Base-by-base conservation (phyloP, 2,888 invertebrate species). In the Xanthia icteritia region DNA sequence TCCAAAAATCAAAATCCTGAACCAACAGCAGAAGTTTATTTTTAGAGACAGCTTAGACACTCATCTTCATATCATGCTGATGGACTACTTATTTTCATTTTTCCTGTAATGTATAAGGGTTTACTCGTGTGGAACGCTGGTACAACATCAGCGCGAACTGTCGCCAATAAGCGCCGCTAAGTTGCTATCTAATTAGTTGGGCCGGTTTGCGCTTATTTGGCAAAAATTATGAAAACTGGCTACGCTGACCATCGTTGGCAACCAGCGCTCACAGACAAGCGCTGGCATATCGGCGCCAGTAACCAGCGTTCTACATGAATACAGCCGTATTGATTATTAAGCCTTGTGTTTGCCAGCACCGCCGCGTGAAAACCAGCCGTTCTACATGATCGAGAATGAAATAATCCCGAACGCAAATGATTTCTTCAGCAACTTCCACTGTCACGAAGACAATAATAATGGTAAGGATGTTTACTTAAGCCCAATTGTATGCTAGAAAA, bases 361-460 rank as follows among this genome's bases (percentile, higher is more conserved):
- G 39, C 51, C 67, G 82, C 87, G 39, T 79, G 84, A 81, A 58
- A 79, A 36, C n/a, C 76, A 82, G 11, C 51, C 64, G 0, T 83
- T 73, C 11, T 76, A 42, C 11, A 36, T 45, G 45, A 83, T 61
- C 15, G 54, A 66, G 1, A 74, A 66, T 23, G 81, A 81, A 20
- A 39, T 36, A 1, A n/a, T 73, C 8, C 64, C 86, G 11, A 81
- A 76, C 3, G 89, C 83, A 0, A 77, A 79, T 0, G 86, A 89
- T n/a, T 85, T 89, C 73, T 79, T 86, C 68, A 77, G 76, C 20
- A 78, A 82, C 20, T 87, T 82, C 13, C 82, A 84, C 4, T 81
- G 70, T 36, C 82, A 85, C 5, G 82, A 86, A 9, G 71, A 83
- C 31, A 73, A 76, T 79, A 36, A 36, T 80, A 58, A 56, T 31